phyloP scores from a whole-genome alignment of 2,797 vertebrate species.

The Centroberyx gerrardi region DNA sequence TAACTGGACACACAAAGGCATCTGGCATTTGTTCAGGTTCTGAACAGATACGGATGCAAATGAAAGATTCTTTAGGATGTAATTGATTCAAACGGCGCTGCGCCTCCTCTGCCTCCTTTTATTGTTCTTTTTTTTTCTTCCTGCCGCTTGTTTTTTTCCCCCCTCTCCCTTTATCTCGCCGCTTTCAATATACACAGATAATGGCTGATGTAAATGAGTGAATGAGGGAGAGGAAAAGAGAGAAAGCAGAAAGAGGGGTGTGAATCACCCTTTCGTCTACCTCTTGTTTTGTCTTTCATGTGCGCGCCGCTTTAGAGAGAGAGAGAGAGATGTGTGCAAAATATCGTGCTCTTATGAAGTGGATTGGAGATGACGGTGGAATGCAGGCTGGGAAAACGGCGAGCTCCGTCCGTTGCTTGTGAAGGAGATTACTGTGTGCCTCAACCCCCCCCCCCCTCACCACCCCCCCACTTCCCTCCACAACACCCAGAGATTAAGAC shows the following conservation, averaged over 20 bases:
- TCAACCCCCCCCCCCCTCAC: slow-evolving; percentile 24
- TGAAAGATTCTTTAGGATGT: slow-evolving; percentile 88
- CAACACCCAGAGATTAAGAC: slow-evolving; percentile 76
- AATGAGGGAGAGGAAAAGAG: slow-evolving; percentile 64
- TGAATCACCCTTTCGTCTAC: slow-evolving; percentile 70
- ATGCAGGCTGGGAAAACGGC: slow-evolving; percentile 44
- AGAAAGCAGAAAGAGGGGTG: slow-evolving; percentile 44
- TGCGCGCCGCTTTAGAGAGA: slow-evolving; percentile 33
- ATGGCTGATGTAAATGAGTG: slow-evolving; percentile 85
- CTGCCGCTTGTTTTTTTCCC: slow-evolving; percentile 66
- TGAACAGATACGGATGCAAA: slow-evolving; percentile 88
- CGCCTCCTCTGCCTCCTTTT: slow-evolving; percentile 78
- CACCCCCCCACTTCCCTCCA: slow-evolving; percentile 30
- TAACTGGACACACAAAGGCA: slow-evolving; percentile 97
- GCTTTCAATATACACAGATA: slow-evolving; percentile 85
- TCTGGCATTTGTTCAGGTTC: slow-evolving; percentile 94
- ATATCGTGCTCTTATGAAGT: slow-evolving; percentile 69
- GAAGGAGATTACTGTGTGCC: slow-evolving; percentile 64
- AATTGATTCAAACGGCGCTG: slow-evolving; percentile 88
- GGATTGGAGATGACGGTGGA: slow-evolving; percentile 72
- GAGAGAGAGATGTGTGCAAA: slow-evolving; percentile 55
- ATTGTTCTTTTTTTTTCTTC: slow-evolving; percentile 76
- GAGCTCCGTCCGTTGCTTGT: slow-evolving; percentile 55
- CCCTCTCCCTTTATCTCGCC: slow-evolving; percentile 78
- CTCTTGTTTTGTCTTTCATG: slow-evolving; percentile 78